These are phyloP conservation scores for Labia minor DNA, from an alignment of 2,888 invertebrate species.

Conservation along the genomic window DNA sequence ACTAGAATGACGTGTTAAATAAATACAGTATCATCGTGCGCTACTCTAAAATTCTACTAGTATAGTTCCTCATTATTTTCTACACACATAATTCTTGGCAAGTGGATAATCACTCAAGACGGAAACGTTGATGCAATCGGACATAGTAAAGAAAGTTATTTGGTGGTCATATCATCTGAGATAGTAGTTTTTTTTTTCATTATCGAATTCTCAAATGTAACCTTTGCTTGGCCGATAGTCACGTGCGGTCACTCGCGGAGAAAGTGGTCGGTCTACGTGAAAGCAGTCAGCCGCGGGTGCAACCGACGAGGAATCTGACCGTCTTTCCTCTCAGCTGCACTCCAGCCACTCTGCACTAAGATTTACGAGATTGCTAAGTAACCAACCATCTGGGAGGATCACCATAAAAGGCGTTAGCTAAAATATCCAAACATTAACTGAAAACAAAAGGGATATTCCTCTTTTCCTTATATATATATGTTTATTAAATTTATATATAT, in stretches of 20 bases:
- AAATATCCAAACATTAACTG: not conserved
- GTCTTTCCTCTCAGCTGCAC: not conserved
- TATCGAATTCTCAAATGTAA: not conserved
- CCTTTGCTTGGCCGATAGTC: not conserved
- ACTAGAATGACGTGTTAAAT: too few relatives aligned
- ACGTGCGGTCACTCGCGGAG: not conserved
- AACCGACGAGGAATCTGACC: not conserved
- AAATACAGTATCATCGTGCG: too few relatives aligned
- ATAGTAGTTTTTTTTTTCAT: not conserved
- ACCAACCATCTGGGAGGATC: too few relatives aligned
- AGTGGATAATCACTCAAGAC: not conserved
- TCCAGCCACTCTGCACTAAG: not conserved
- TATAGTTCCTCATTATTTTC: not conserved
- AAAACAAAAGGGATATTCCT: too few relatives aligned
- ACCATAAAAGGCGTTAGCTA: too few relatives aligned
- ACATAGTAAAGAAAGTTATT: not conserved
- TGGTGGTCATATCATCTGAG: not conserved
- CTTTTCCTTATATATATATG: too few relatives aligned
- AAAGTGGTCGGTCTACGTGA: not conserved
- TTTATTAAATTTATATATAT: too few relatives aligned
- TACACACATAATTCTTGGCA: not conserved
- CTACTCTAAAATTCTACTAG: too few relatives aligned
- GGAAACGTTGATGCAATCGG: not conserved
- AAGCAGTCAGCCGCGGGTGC: not conserved
- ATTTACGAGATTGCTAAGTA: not conserved